phyloP scores from a whole-genome alignment of 2,797 vertebrate species.

The Pagetopsis macropterus region DNA sequence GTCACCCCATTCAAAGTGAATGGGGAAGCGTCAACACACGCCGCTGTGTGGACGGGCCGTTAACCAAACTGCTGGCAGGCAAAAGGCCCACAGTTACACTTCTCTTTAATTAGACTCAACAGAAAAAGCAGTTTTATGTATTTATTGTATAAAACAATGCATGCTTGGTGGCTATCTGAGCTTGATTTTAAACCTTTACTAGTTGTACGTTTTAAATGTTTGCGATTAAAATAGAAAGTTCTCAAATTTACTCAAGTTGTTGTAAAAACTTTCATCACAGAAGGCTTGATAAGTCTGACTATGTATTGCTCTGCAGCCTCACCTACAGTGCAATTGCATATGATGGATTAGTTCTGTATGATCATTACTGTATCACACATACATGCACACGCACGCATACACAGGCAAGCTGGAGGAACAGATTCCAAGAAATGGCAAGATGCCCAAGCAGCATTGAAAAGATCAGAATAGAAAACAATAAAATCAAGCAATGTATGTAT shows the following conservation, averaged over 20 bases:
- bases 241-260: background rate
- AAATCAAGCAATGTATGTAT: no score
- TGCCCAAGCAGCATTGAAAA: background rate
- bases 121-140: constrained; percentile 11
- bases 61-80: constrained; percentile 21
- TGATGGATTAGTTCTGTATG: constrained; percentile 3
- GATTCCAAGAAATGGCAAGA: background rate
- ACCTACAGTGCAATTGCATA: constrained; percentile 7
- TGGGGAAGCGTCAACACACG: no score
- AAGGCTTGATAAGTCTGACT: background rate
- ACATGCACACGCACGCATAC: background rate
- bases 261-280: background rate
- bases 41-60: no score
- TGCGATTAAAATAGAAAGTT: background rate
- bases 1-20: no score
- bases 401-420: background rate
- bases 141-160: background rate
- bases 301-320: background rate
- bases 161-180: no score
- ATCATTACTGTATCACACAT: constrained; percentile 9
- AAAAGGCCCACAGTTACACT: background rate
- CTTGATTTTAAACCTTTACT: background rate
- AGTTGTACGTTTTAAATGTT: constrained; percentile 4
- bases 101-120: constrained; percentile 22
- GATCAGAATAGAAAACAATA: background rate